These are phyloP conservation scores for Geophilus truncorum DNA, from an alignment of 2,888 invertebrate species.

Conservation along the genomic window DNA sequence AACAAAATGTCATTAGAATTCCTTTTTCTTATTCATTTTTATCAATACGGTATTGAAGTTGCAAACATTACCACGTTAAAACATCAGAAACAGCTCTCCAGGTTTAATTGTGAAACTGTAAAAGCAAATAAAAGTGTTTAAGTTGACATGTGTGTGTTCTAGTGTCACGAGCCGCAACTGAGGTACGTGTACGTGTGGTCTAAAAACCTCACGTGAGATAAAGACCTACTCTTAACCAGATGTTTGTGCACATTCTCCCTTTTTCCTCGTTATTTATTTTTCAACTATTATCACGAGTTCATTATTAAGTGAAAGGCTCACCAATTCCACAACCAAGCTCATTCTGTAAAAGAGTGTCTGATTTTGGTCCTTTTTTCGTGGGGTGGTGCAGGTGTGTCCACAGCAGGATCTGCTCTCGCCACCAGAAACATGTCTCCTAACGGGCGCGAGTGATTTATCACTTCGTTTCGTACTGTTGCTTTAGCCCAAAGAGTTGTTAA, in stretches of 20 bases:
- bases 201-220: background rate
- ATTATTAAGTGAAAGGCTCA: background rate
- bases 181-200: background rate
- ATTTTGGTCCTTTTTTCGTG: background rate
- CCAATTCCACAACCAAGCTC: background rate
- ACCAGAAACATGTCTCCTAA: background rate
- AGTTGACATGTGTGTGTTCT: too few species aligned
- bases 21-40: too few species aligned
- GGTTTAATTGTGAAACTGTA: too few species aligned
- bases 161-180: background rate
- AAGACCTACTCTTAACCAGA: background rate
- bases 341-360: background rate
- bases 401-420: background rate
- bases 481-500: too few species aligned
- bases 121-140: too few species aligned
- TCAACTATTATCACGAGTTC: background rate
- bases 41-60: too few species aligned
- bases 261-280: background rate
- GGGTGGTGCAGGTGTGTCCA: background rate
- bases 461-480: background rate
- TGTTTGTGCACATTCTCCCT: background rate
- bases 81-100: too few species aligned
- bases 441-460: background rate
- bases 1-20: too few species aligned
- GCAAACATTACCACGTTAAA: too few species aligned